phyloP scores from a whole-genome alignment of 1,140 invertebrate genomes.

The Drosophila repletoides region DNA sequence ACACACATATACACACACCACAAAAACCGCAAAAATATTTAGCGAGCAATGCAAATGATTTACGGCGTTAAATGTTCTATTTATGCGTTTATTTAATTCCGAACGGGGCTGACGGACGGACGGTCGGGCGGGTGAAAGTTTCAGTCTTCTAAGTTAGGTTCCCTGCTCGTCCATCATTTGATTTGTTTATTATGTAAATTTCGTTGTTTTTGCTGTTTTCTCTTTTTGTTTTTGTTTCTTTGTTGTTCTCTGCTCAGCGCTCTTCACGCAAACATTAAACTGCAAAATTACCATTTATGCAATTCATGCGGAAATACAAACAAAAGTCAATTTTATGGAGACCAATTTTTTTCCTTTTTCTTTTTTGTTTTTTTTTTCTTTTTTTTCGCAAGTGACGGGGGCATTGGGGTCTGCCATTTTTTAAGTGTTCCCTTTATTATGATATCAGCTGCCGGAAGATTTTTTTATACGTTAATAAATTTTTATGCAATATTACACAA shows the following conservation, averaged over 20 bases:
- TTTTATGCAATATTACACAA: constrained; percentile 78
- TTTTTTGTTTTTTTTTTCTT: constrained; percentile 24
- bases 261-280: constrained; percentile 67
- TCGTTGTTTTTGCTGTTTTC: constrained; percentile 37
- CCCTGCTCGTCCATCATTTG: constrained; percentile 32
- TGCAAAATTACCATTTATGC: constrained; percentile 80
- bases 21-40: constrained; percentile 63
- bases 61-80: constrained; percentile 78
- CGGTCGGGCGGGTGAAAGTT: too few species aligned
- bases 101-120: too few species aligned
- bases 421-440: constrained; percentile 76
- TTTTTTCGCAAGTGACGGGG: constrained; percentile 14
- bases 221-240: constrained; percentile 25
- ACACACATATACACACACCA: constrained; percentile 12
- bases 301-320: constrained; percentile 81
- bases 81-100: constrained; percentile 78
- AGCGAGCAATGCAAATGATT: constrained; percentile 66
- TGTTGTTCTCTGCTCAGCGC: constrained; percentile 25
- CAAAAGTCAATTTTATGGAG: constrained; percentile 78
- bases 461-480: constrained; percentile 76
- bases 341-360: constrained; percentile 17
- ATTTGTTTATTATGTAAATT: constrained; percentile 57
- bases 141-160: constrained; percentile 44
- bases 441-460: constrained; percentile 74
- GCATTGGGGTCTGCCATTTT: constrained; percentile 51